Evolutionary conservation across 2,888 invertebrate species (phyloP), one percentile per base, ranked within the genome.

Genomic region (Syrista parreyssii): DNA sequence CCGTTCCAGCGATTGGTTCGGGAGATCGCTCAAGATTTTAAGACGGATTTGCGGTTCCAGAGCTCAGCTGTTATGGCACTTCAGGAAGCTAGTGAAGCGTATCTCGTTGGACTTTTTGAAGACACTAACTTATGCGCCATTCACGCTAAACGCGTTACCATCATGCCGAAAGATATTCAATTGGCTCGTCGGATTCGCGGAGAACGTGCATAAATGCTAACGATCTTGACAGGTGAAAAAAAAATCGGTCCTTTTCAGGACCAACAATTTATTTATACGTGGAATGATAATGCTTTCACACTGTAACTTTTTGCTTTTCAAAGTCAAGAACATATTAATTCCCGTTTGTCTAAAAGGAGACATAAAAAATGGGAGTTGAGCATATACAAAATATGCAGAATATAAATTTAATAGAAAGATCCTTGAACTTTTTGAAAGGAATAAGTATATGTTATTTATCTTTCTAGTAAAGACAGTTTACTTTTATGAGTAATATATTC

Each of bases 71-170:
- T 95, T 1, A 94, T 94, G 92, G 95, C 95, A 74, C 91, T 95
- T 12, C 95, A 95, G 83, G 94, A 94, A 83, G 93, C 93, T 0
- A 92, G 94, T 85, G 92, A 95, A 88, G 93, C 93, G 82, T 93
- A 95, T 85, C 88, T 95, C 35, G 95, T 95, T 23, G 95, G 95
- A 12, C 91, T 96, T 0, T 96, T 95, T 87, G 95, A 96, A 88
- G 95, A 96, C 86, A 96, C 96, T 35, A 96, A 96, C 89, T 91
- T 96, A 85, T 96, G 96, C 89, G 96, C 96, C 68, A 96, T 96
- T 83, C 96, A 96, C 86, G 96, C 94, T 82, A 94, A 94, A 90
- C 92, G 95, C 81, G 94, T 94, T 23, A 95, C 94, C 81, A 94
- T 94, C 86, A 94, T 94, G 94, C 93, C 94, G 23, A 94, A 94